Evolutionary conservation across 2,888 invertebrate species (phyloP).

Genomic region (Athripsodes cinereus): DNA sequence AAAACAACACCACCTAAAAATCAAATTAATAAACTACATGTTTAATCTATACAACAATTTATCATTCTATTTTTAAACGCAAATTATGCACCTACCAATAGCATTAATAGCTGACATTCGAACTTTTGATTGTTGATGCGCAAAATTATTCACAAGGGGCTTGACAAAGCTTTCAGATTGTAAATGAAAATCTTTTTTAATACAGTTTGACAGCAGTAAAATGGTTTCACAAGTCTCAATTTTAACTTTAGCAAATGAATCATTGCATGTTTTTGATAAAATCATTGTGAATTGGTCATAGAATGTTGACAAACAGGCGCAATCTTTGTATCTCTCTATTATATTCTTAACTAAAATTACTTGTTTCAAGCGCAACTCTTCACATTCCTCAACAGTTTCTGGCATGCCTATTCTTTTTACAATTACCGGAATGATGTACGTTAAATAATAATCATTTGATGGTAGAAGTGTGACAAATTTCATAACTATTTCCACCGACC

Average conservation of each 20-base stretch:
- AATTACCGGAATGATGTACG: conserved; percentile 69
- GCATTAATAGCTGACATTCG: conserved; percentile 68
- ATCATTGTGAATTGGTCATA: conserved; percentile 72
- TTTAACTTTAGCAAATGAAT: conserved; percentile 77
- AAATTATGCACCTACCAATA: conserved; percentile 55
- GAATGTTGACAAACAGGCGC: conserved; percentile 57
- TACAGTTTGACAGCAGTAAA: conserved; percentile 54
- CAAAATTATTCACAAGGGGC: conserved; percentile 65
- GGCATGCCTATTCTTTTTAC: conserved; percentile 70
- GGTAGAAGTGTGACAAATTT: conserved; percentile 54
- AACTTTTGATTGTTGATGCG: conserved; percentile 79
- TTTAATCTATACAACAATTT: too few species aligned
- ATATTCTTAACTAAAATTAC: conserved; percentile 61
- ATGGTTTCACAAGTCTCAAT: conserved; percentile 70
- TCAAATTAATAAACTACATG: neutral
- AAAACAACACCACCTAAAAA: conserved; percentile 53
- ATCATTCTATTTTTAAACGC: too few species aligned
- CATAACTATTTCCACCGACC: conserved; percentile 49
- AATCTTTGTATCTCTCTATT: conserved; percentile 56
- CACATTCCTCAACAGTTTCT: conserved; percentile 62
- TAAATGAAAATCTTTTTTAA: conserved; percentile 66
- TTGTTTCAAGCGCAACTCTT: conserved; percentile 74
- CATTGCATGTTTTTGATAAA: conserved; percentile 63
- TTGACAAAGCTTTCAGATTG: conserved; percentile 68
- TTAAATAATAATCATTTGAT: conserved; percentile 64